Conservation (phyloP, 2,113 vertebrate genomes). For the Pleuronectes platessa region DNA sequence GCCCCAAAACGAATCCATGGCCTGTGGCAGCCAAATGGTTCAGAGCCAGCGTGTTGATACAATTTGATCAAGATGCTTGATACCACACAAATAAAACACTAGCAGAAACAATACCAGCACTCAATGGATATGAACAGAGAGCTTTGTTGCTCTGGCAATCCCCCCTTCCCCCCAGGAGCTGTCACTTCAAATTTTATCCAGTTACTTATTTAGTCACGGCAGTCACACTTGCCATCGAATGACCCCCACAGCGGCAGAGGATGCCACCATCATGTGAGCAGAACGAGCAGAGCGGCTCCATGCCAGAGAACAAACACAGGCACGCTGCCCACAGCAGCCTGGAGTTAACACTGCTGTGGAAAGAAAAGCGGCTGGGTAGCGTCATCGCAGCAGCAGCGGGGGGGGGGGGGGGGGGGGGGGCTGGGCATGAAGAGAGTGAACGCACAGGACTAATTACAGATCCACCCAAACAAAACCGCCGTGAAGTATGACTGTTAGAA, state of each 20-base stretch:
- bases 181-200: constrained; percentile 37
- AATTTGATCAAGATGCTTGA: constrained; percentile 4
- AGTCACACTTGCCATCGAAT: constrained; percentile 39
- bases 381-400: background rate
- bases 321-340: constrained; percentile 20
- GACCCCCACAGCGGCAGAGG: constrained; percentile 29
- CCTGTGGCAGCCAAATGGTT: constrained; percentile 8
- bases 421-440: background rate
- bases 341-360: constrained; percentile 13
- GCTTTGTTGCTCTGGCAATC: constrained; percentile 34
- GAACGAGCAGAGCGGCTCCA: constrained; percentile 27
- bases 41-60: background rate
- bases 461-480: constrained; percentile 15
- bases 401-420: background rate
- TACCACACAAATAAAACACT: background rate
- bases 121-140: constrained; percentile 23
- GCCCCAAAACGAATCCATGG: constrained; percentile 3
- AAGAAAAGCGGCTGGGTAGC: background rate
- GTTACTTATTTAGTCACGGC: constrained; percentile 47
- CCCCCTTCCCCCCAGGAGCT: constrained; percentile 31
- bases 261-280: constrained; percentile 54
- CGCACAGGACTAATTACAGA: constrained; percentile 4
- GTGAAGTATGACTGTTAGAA: background rate
- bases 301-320: constrained; percentile 40
- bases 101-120: constrained; percentile 8